A percentile compares a stretch with the other conserved stretches of the same genome.
These are phyloP conservation scores for Rhopalosiphum padi DNA, from an alignment of 1,140 invertebrate genomes.

Conservation along the genomic window DNA sequence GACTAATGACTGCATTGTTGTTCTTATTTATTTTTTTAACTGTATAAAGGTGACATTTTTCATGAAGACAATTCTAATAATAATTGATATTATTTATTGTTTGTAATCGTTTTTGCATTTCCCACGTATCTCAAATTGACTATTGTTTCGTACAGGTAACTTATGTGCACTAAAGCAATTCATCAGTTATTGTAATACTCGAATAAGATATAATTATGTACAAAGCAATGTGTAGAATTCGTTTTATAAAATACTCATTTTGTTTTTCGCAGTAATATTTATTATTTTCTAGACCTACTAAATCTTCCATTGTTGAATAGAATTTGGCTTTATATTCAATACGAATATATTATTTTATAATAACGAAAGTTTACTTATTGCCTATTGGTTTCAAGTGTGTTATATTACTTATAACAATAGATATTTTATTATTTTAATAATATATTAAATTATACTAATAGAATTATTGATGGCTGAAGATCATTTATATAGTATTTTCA, in stretches of 20 bases:
- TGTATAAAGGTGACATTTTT: neutral
- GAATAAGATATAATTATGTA: neutral
- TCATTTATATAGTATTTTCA: neutral
- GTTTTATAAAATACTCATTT: neutral
- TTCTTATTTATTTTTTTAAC: neutral
- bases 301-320: neutral
- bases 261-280: neutral
- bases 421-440: no score
- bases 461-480: neutral
- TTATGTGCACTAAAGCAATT: neutral
- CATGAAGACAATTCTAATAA: neutral
- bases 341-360: neutral
- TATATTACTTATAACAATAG: neutral
- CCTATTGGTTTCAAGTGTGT: neutral
- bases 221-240: neutral
- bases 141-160: neutral
- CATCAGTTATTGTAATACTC: neutral
- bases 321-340: neutral
- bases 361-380: neutral
- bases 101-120: neutral
- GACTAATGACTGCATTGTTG: neutral
- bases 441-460: neutral
- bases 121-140: neutral
- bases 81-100: neutral
- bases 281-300: neutral